Conservation (phyloP, 2,113 vertebrate genomes). For the Turdus rufiventris region DNA sequence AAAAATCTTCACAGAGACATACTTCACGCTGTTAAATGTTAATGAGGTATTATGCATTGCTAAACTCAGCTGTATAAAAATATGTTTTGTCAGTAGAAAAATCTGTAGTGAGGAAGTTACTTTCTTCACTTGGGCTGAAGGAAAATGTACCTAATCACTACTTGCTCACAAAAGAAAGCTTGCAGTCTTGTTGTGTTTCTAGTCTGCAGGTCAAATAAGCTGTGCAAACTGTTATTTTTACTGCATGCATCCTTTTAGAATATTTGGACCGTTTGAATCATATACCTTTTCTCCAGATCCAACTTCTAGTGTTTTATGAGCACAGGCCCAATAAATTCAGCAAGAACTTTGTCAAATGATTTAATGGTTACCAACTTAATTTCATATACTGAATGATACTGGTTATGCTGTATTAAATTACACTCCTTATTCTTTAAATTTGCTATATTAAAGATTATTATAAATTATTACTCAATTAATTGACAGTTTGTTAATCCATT, state of each 20-base stretch:
- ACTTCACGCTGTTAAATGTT: not conserved
- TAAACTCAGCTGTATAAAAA: conserved; percentile 38
- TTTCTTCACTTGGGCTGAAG: not conserved
- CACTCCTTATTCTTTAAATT: not conserved
- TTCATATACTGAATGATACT: not conserved
- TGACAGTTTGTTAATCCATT: not conserved
- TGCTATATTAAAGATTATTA: not conserved
- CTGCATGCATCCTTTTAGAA: not conserved
- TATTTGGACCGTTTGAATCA: not conserved
- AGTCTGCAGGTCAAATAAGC: not conserved
- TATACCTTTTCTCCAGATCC: not conserved
- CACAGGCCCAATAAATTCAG: not conserved
- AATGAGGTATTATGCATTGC: not conserved
- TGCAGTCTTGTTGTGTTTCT: not conserved
- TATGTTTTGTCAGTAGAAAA: not conserved
- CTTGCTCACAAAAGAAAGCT: not conserved
- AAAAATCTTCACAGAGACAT: not conserved
- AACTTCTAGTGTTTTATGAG: not conserved
- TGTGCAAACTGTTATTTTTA: not conserved
- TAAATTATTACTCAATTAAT: not conserved
- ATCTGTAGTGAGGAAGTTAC: not conserved
- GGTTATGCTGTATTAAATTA: not conserved
- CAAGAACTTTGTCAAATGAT: not conserved
- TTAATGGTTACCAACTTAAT: not conserved
- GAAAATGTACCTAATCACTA: not conserved